Evolutionary conservation across 2,113 vertebrate species (phyloP).

Genomic region (Tyto alba): DNA sequence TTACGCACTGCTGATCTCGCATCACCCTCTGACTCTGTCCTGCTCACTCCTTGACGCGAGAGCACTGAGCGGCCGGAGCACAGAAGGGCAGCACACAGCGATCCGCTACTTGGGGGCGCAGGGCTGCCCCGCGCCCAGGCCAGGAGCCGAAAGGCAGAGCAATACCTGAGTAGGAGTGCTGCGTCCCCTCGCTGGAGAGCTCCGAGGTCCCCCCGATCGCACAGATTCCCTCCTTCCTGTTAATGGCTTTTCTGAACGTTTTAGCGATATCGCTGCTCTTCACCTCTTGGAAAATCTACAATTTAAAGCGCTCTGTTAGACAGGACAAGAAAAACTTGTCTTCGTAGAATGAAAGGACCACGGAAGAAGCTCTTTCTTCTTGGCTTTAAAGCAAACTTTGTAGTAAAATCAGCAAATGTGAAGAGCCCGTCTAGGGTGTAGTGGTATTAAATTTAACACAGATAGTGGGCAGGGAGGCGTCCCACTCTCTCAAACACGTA

Average conservation of each 20-base stretch:
- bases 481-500: not conserved
- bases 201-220: slow-evolving; percentile 89
- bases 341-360: not conserved
- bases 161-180: slow-evolving; percentile 88
- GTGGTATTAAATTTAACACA: not conserved
- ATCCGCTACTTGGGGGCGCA: fast-evolving
- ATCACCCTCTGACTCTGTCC: not conserved
- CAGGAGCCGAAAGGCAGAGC: not conserved
- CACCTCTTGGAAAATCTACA: slow-evolving; percentile 85
- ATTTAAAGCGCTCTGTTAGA: slow-evolving; percentile 37
- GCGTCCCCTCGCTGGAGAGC: slow-evolving; percentile 88
- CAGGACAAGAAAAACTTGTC: not conserved
- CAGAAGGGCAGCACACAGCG: not conserved
- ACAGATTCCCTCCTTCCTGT: slow-evolving; percentile 90
- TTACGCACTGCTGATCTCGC: not conserved
- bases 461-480: not conserved
- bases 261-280: slow-evolving; percentile 83
- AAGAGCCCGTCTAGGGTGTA: not conserved
- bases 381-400: not conserved
- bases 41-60: fast-evolving
- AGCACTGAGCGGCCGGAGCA: not conserved
- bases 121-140: not conserved
- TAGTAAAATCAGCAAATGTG: not conserved
- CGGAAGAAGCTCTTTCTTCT: not conserved
- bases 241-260: slow-evolving; percentile 86